A percentile compares a stretch with the other conserved stretches of the same genome.
Evolutionary conservation across 2,888 invertebrate genomes (phyloP).

Genomic region (Epistrophella euchroma): DNA sequence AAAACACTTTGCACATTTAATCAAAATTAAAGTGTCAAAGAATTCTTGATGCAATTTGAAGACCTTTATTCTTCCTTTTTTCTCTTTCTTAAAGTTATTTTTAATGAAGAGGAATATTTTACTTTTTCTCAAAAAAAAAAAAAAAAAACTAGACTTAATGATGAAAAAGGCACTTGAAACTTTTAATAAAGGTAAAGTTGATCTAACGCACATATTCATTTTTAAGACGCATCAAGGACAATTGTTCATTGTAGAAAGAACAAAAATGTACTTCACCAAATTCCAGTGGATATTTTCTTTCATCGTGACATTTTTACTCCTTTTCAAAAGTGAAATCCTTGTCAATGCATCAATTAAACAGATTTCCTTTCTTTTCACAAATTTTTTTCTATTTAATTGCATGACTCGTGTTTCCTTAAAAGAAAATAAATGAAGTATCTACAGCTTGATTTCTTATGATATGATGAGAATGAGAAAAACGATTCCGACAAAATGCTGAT

Average conservation of each 20-base stretch:
- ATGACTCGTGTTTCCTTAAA: conserved; percentile 37
- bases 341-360: conserved; percentile 42
- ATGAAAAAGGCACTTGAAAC: conserved; percentile 11
- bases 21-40: not conserved
- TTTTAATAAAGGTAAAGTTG: conserved; percentile 20
- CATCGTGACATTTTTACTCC: not conserved
- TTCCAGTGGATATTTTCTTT: conserved; percentile 4
- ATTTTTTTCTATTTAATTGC: not conserved
- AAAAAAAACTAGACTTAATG: not conserved
- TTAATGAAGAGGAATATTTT: not conserved
- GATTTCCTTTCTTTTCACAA: conserved; percentile 14
- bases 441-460: not conserved
- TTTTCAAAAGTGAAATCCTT: conserved; percentile 11
- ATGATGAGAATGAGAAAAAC: too few species aligned
- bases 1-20: not conserved
- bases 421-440: conserved; percentile 36
- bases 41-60: not conserved
- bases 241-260: not conserved
- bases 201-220: conserved; percentile 11
- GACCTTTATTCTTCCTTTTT: not conserved
- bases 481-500: not conserved
- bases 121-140: not conserved
- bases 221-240: conserved; percentile 9
- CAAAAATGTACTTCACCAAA: conserved; percentile 1
- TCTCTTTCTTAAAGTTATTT: not conserved